Percentiles rank a stretch among this genome's conserved stretches.
Evolutionary conservation across 2,797 vertebrate species (phyloP).

Genomic region (Neoniphon sammara): DNA sequence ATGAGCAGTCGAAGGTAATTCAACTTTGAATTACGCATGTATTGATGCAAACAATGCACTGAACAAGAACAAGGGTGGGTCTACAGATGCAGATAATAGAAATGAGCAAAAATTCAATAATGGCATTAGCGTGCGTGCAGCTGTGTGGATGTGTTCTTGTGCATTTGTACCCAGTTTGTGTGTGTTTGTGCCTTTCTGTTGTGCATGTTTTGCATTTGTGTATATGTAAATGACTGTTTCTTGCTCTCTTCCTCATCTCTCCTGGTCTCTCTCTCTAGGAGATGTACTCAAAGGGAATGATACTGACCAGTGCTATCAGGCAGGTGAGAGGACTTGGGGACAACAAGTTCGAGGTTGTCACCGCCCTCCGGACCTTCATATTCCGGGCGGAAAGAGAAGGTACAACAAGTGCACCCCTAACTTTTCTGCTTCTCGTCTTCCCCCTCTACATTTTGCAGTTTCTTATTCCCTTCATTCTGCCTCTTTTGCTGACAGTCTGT

Average conservation of each 20-base stretch:
- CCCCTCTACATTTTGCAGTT: constrained; percentile 8
- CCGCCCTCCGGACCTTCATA: constrained; percentile 89
- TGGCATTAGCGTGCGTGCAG: constrained; percentile 42
- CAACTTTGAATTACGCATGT: constrained; percentile 46
- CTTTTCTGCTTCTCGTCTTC: background rate
- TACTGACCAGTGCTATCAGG: constrained; percentile 87
- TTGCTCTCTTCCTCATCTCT: background rate
- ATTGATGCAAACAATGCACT: constrained; percentile 52
- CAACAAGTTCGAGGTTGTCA: constrained; percentile 95
- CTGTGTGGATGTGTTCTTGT: background rate
- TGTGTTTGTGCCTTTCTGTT: background rate
- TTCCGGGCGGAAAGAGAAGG: constrained; percentile 96
- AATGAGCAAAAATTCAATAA: constrained; percentile 44
- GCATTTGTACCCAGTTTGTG: background rate
- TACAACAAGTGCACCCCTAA: constrained; percentile 67
- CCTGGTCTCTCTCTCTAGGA: constrained; percentile 81
- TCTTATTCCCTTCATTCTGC: constrained; percentile 13
- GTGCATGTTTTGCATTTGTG: background rate
- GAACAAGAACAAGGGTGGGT: constrained; percentile 24
- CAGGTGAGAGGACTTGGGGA: constrained; percentile 88
- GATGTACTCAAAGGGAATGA: constrained; percentile 96
- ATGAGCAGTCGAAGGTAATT: constrained; percentile 21
- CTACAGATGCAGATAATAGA: constrained; percentile 50
- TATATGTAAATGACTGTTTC: too few species aligned
- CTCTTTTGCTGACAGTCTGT: constrained; percentile 40